phyloP scores from a whole-genome alignment of 1,140 invertebrate genomes.

The Brachystomella parvula region DNA sequence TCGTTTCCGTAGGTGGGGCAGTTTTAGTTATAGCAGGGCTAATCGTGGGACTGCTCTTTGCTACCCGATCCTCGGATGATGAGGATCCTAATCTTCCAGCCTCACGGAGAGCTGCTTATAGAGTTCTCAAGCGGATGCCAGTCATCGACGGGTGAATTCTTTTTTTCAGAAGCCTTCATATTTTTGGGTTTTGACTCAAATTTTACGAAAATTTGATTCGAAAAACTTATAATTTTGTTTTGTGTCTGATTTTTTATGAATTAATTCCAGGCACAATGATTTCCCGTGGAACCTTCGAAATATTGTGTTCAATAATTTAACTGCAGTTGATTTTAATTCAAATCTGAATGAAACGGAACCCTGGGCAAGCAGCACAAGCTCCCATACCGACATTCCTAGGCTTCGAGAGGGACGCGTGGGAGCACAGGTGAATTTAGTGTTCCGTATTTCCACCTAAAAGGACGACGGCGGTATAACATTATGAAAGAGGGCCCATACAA shows the following conservation, averaged over 20 bases:
- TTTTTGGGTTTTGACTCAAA: no score
- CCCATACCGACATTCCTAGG: conserved; percentile 81
- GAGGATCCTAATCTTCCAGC: neutral
- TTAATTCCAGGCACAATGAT: conserved; percentile 68
- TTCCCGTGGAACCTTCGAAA: conserved; percentile 75
- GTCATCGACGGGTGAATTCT: conserved; percentile 28
- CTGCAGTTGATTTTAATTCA: conserved; percentile 65
- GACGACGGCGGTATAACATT: no score
- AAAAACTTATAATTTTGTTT: conserved; percentile 4
- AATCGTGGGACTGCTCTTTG: neutral
- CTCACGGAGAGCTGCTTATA: conserved; percentile 11
- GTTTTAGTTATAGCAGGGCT: neutral
- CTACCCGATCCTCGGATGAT: neutral
- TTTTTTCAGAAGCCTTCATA: no score
- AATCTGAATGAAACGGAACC: conserved; percentile 64
- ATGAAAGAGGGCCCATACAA: no score
- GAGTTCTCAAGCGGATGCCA: conserved; percentile 11
- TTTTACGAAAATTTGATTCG: no score
- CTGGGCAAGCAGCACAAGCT: conserved; percentile 70
- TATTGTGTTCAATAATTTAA: conserved; percentile 71
- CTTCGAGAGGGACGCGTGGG: conserved; percentile 69
- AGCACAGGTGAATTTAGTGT: conserved; percentile 62
- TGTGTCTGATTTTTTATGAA: neutral
- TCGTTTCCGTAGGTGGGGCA: neutral
- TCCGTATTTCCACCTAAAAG: neutral